A percentile compares a stretch with the other conserved stretches of the same genome.
Conservation (phyloP, 1,140 invertebrate species). For the Ericerus pela region DNA sequence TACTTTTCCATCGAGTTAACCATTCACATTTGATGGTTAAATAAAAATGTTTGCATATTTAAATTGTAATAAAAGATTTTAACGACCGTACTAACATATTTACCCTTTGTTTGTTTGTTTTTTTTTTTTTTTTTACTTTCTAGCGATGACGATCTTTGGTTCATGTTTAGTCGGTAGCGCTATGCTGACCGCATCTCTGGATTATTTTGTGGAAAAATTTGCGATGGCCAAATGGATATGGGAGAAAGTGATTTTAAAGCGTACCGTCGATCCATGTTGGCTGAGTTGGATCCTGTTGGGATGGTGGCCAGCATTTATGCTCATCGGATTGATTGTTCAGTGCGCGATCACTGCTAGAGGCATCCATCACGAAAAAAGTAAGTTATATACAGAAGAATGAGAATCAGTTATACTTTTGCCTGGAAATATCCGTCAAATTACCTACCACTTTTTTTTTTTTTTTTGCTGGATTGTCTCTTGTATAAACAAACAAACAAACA, state of each 20-base stretch:
- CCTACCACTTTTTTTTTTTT: no score
- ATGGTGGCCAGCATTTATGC: slow-evolving; percentile 53
- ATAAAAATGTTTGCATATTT: no score
- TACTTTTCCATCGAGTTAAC: no score
- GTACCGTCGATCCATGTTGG: slow-evolving; percentile 46
- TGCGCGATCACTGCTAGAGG: slow-evolving; percentile 52
- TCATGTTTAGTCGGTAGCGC: slow-evolving; percentile 61
- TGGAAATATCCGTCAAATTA: no score
- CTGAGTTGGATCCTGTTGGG: slow-evolving; percentile 58
- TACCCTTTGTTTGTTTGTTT: neutral
- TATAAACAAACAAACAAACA: no score
- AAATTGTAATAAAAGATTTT: no score
- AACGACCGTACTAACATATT: no score
- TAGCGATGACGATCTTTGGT: slow-evolving; percentile 56
- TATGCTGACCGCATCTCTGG: slow-evolving; percentile 49
- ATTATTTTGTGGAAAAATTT: slow-evolving; percentile 62
- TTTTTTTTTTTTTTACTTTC: neutral
- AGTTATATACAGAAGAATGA: slow-evolving; percentile 21
- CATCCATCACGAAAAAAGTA: slow-evolving; percentile 47
- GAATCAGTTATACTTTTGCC: no score
- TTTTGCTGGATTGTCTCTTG: no score
- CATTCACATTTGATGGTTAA: no score
- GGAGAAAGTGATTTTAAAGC: slow-evolving; percentile 35
- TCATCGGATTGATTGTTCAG: slow-evolving; percentile 52
- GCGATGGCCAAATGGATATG: slow-evolving; percentile 54